phyloP scores from a whole-genome alignment of 1,140 invertebrate species.

The Drosophila dunni region DNA sequence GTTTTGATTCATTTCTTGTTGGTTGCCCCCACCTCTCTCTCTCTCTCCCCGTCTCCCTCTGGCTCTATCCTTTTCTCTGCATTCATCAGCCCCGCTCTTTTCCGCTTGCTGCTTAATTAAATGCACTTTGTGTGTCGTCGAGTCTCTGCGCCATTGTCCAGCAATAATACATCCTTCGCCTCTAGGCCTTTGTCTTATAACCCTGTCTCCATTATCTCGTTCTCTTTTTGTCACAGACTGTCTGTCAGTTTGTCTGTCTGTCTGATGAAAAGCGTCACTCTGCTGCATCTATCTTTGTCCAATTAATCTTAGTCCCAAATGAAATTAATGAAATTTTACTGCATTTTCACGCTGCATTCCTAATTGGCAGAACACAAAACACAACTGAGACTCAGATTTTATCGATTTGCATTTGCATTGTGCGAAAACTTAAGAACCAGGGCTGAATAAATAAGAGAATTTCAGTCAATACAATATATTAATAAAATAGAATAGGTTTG shows the following conservation, averaged over 20 bases:
- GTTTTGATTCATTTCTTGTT: constrained; percentile 80
- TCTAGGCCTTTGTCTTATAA: constrained; percentile 58
- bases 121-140: constrained; percentile 76
- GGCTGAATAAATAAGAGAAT: not conserved
- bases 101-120: constrained; percentile 68
- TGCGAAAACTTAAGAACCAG: not conserved
- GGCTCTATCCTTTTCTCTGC: not conserved
- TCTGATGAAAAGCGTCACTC: not conserved
- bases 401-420: constrained; percentile 12
- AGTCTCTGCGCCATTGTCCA: constrained; percentile 48
- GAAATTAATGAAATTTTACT: constrained; percentile 61
- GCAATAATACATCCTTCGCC: constrained; percentile 38
- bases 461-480: too few relatives aligned
- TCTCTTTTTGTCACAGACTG: too few relatives aligned
- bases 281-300: constrained; percentile 6
- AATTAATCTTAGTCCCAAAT: constrained; percentile 63
- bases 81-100: too few relatives aligned
- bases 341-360: constrained; percentile 47
- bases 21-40: not conserved
- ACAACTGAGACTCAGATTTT: constrained; percentile 2
- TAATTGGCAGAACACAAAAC: constrained; percentile 43
- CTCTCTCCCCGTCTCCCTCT: not conserved
- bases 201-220: not conserved
- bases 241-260: not conserved
- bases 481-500: too few relatives aligned